Base-by-base conservation (phyloP, 2,888 invertebrate genomes). In the Zele albiditarsus region DNA sequence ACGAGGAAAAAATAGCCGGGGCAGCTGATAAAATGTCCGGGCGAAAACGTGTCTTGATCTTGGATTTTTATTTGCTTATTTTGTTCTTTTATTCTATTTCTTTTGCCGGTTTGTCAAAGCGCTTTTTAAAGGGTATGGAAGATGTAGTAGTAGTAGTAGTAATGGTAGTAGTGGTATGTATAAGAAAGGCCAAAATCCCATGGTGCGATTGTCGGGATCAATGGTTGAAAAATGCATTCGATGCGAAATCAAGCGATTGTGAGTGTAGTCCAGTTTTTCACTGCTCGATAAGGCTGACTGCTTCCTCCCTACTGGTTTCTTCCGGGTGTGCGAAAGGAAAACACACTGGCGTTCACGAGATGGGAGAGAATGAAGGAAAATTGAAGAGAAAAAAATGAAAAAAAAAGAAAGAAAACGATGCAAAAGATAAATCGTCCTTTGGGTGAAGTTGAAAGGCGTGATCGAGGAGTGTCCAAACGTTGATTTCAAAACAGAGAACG, bases 171-270 rank as follows among this genome's bases (percentile, higher is more conserved):
- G 58, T 60, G 38, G 33, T 38, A 62, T n/a, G 60, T 46, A 16
- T 28, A 60, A 62, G 62, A 62, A 62, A 62, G 8, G 20, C 53
- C 20, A 68, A 68, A 60, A 62, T 31, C 62, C 71, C 46, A n/a
- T 28, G 12, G 53, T 70, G 70, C 60, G 70, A 70, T 72, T 57
- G 71, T 72, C 65, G 46, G 71, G 62, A 72, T 72, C 65, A 72
- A 63, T 60, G 25, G 42, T 71, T 76, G 75, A 78, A 76, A 78
- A 78, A 79, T 77, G 71, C 74, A 73, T 72, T 42, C 38, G 49
- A 70, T 72, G 75, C 57, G 73, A 77, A 77, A 77, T 75, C 73
- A 77, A 77, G 60, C 66, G 46, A 65, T 65, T 69, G 65, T 28
- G 42, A 49, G 69, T 25, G 33, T n/a, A 38, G 58, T 57, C 25